These are phyloP conservation scores for Parasteatoda tepidariorum DNA, from an alignment of 1,140 invertebrate genomes.

Conservation along the genomic window DNA sequence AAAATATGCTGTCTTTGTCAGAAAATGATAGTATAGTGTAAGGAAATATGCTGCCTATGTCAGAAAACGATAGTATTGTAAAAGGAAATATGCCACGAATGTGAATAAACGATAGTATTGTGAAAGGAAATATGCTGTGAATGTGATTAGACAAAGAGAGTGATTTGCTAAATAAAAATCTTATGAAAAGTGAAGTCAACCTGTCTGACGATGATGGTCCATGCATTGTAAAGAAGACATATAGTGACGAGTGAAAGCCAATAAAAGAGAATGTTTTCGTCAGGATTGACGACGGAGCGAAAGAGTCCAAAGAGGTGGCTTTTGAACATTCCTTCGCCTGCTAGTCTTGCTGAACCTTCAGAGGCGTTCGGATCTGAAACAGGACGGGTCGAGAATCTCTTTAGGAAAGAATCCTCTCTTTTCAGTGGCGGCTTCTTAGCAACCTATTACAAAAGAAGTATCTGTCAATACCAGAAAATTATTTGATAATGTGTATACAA, in stretches of 20 bases:
- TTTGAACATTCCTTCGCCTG: constrained; percentile 65
- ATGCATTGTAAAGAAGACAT: constrained; percentile 93
- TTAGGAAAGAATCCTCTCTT: constrained; percentile 93
- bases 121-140: no score
- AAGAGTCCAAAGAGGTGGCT: constrained; percentile 71
- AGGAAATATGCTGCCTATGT: no score
- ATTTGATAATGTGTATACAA: no score
- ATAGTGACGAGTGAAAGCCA: constrained; percentile 90
- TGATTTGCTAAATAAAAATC: no score
- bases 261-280: constrained; percentile 95
- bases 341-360: constrained; percentile 59
- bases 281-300: constrained; percentile 88
- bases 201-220: constrained; percentile 89
- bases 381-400: constrained; percentile 92
- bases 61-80: no score
- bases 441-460: no score
- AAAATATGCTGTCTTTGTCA: no score
- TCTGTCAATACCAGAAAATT: no score
- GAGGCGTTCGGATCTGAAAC: constrained; percentile 78
- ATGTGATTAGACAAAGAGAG: no score
- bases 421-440: constrained; percentile 85
- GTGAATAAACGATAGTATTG: no score
- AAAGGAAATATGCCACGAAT: no score
- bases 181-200: not conserved
- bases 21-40: no score